Conservation (phyloP, 2,888 invertebrate species). For the Eubasilissa splendida region DNA sequence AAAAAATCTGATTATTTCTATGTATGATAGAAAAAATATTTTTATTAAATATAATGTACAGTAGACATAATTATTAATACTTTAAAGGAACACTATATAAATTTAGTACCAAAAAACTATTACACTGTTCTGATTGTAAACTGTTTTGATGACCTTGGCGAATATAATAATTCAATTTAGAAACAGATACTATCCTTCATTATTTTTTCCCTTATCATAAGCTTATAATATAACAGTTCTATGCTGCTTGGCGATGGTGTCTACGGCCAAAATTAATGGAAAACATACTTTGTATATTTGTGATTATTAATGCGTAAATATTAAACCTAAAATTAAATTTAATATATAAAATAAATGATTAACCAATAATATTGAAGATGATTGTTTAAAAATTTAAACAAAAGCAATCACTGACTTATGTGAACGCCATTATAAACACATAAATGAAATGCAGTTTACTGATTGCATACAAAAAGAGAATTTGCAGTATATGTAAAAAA, state of each 20-base stretch:
- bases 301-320: no score
- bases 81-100: no score
- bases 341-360: constrained; percentile 31
- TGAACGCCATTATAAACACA: constrained; percentile 33
- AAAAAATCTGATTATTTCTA: no score
- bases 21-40: no score
- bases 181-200: constrained; percentile 1
- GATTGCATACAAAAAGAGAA: constrained; percentile 16
- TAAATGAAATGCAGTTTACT: constrained; percentile 22
- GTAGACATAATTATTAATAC: no score
- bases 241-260: constrained; percentile 46
- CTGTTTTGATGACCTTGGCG: no score
- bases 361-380: constrained; percentile 53
- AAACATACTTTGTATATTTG: neutral
- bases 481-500: neutral
- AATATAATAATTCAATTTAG: no score
- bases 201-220: constrained; percentile 35
- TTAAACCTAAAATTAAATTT: neutral
- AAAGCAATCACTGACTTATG: constrained; percentile 54
- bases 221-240: constrained; percentile 34
- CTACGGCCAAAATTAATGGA: constrained; percentile 40
- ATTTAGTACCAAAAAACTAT: no score
- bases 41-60: no score
- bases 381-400: constrained; percentile 53
- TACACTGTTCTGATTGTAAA: no score